Evolutionary conservation across 2,797 vertebrate genomes (phyloP).

Genomic region (Liparis tanakae): DNA sequence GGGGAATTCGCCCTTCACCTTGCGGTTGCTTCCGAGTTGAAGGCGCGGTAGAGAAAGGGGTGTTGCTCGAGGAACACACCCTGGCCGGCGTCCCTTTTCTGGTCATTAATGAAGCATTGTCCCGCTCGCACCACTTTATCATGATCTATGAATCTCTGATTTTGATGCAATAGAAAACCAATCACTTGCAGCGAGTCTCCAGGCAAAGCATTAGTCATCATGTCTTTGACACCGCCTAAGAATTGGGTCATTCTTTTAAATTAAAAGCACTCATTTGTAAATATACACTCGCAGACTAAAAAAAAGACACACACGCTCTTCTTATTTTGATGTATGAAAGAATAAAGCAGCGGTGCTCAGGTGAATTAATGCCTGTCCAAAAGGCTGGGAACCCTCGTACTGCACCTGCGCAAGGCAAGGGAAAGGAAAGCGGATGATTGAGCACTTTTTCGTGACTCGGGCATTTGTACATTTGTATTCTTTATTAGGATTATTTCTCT

Average conservation of each 20-base stretch:
- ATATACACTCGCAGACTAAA: conserved; percentile 82
- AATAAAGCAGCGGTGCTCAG: conserved; percentile 78
- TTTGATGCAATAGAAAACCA: conserved; percentile 89
- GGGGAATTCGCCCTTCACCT: conserved; percentile 51
- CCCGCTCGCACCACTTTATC: conserved; percentile 80
- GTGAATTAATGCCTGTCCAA: conserved; percentile 74
- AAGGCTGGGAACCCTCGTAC: conserved; percentile 29
- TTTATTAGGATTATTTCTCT: conserved; percentile 74
- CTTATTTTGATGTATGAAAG: conserved; percentile 85
- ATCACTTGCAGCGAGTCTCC: conserved; percentile 84
- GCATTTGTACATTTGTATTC: conserved; percentile 64
- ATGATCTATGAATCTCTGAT: conserved; percentile 88
- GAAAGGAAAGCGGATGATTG: conserved; percentile 57
- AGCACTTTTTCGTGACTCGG: conserved; percentile 69
- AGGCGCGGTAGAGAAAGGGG: conserved; percentile 55
- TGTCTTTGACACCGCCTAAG: conserved; percentile 83
- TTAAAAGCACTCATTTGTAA: conserved; percentile 88
- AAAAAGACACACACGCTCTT: conserved; percentile 71
- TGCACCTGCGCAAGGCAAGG: conserved; percentile 37
- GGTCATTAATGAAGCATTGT: conserved; percentile 83
- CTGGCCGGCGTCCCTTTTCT: conserved; percentile 59
- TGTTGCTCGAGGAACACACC: conserved; percentile 60
- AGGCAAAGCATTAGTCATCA: conserved; percentile 87
- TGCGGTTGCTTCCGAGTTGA: conserved; percentile 39
- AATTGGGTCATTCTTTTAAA: conserved; percentile 88